Percentiles rank a stretch among this genome's conserved stretches.
Evolutionary conservation across 2,888 invertebrate species (phyloP).

Genomic region (Mechanitis messenoides): DNA sequence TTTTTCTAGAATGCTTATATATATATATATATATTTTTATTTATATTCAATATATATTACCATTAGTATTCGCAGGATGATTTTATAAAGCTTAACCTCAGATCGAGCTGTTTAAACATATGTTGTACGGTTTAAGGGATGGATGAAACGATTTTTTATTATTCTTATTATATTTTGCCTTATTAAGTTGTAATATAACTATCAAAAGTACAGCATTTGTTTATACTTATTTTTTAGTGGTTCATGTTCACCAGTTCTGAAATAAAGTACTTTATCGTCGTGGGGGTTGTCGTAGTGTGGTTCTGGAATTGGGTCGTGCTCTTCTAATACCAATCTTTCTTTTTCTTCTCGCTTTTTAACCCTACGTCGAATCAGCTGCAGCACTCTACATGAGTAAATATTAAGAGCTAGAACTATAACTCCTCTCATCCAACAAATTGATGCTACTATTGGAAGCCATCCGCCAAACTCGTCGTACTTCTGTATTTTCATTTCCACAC

Average conservation of each 20-base stretch:
- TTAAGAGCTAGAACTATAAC: conserved; percentile 45
- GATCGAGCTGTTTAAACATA: too few relatives aligned
- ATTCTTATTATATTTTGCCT: background rate
- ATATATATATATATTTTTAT: too few relatives aligned
- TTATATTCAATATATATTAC: too few relatives aligned
- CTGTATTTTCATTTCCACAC: conserved; percentile 42
- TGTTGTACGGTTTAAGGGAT: too few relatives aligned
- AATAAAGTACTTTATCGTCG: conserved; percentile 39
- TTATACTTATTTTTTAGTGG: conserved; percentile 33
- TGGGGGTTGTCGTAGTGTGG: conserved; percentile 27
- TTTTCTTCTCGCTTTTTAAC: conserved; percentile 43
- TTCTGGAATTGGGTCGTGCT: conserved; percentile 49
- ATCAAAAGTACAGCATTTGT: conserved; percentile 4
- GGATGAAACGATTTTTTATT: background rate
- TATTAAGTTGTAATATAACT: background rate
- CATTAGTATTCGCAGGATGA: too few relatives aligned
- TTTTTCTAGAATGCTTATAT: too few relatives aligned
- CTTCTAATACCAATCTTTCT: conserved; percentile 30
- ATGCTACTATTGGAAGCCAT: conserved; percentile 55
- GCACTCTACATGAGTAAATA: conserved; percentile 44
- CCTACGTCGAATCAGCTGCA: conserved; percentile 35
- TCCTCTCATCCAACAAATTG: conserved; percentile 53
- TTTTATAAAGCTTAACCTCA: too few relatives aligned
- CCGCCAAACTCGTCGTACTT: conserved; percentile 52
- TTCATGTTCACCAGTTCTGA: conserved; percentile 39